Conservation (phyloP, 1,140 invertebrate species). For the Planococcus citri region DNA sequence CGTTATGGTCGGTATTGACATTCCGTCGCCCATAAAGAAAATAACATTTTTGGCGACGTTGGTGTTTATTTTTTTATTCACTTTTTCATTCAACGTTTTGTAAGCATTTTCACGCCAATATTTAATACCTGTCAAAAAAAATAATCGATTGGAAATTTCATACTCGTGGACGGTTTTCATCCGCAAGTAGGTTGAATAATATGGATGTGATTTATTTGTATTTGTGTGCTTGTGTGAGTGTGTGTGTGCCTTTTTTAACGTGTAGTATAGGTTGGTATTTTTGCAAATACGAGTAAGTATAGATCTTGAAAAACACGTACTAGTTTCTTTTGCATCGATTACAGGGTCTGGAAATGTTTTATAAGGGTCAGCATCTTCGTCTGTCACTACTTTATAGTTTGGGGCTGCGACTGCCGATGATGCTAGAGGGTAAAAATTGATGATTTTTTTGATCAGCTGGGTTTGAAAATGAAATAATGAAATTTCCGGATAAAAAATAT, state of each 20-base stretch:
- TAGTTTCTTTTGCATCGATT: not conserved
- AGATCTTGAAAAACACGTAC: not conserved
- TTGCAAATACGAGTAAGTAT: too few species aligned
- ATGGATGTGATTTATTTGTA: too few species aligned
- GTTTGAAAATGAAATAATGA: too few species aligned
- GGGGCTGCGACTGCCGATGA: not conserved
- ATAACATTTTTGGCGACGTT: slow-evolving; percentile 53
- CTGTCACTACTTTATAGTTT: not conserved
- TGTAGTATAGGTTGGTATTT: too few species aligned
- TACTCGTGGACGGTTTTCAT: too few species aligned
- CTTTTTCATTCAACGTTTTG: slow-evolving; percentile 22
- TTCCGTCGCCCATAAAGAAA: slow-evolving; percentile 62
- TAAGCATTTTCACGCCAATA: slow-evolving; percentile 27
- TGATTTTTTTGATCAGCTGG: not conserved
- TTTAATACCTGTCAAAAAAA: slow-evolving; percentile 24
- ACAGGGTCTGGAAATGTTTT: not conserved
- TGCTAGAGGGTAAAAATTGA: not conserved
- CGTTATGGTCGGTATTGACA: slow-evolving; percentile 55
- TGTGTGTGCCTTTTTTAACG: too few species aligned
- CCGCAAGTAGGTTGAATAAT: too few species aligned
- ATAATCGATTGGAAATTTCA: too few species aligned
- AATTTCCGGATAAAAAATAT: too few species aligned
- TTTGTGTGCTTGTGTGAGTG: too few species aligned
- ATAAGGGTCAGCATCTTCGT: not conserved
- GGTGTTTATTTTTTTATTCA: slow-evolving; percentile 24